Evolutionary conservation across 2,888 invertebrate species (phyloP).

Genomic region (Dryobota labecula): DNA sequence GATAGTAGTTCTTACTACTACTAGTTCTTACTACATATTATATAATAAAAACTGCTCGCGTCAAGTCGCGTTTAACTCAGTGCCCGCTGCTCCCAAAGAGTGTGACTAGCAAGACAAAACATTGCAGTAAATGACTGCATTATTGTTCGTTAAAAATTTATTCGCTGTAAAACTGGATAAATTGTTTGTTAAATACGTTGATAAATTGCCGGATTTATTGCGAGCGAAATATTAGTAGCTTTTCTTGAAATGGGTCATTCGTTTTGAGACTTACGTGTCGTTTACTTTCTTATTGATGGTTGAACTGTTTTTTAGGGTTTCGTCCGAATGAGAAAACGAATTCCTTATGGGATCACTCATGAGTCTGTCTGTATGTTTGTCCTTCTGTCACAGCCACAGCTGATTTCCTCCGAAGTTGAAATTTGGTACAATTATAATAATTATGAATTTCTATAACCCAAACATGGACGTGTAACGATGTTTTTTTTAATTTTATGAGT

Average conservation of each 20-base stretch:
- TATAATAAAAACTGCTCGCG: neutral
- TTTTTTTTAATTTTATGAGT: no score
- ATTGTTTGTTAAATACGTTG: conserved; percentile 46
- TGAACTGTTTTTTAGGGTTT: no score
- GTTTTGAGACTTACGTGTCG: neutral
- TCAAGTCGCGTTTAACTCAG: neutral
- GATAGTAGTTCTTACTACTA: no score
- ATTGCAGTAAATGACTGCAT: conserved; percentile 45
- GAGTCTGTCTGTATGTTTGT: no score
- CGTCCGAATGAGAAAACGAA: no score
- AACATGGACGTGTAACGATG: no score
- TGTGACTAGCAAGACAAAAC: conserved; percentile 46
- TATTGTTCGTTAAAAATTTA: conserved; percentile 50
- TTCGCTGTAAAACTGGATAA: conserved; percentile 44
- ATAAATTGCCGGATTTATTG: conserved; percentile 24
- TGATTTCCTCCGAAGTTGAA: no score
- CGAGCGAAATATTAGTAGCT: neutral
- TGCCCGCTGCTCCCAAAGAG: conserved; percentile 30
- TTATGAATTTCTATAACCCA: no score
- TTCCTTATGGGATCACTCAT: no score
- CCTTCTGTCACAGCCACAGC: no score
- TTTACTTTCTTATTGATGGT: neutral
- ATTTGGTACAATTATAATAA: no score
- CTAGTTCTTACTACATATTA: no score
- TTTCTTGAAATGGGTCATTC: conserved; percentile 6